Evolutionary conservation across 2,888 invertebrate genomes (phyloP), one percentile per base, ranked within the genome.

Genomic region (Tuta absoluta): DNA sequence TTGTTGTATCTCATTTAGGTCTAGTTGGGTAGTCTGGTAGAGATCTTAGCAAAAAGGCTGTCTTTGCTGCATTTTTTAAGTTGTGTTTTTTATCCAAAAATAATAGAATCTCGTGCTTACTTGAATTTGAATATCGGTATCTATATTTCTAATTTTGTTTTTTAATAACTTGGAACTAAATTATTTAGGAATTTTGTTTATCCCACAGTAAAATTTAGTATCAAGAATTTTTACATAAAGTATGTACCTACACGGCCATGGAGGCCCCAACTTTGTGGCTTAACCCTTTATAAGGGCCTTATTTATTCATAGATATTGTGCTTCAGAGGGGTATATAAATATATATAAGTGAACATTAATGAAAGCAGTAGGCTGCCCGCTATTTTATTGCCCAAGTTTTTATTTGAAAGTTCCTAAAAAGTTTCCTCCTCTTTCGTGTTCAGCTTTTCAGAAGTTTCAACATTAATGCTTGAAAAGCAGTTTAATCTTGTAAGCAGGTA

Each of bases 251-350:
- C 4, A 17, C n/a, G 45, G 41, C 5, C 41, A 8, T 41, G 41
- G 2, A 3, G 41, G 41, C 14, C n/a, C 41, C 11, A 41, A 41
- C 41, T 41, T 41, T 41, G 41, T n/a, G n/a, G 41, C 41, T 41
- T n/a, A 41, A 41, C 41, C 45, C 5, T 45, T 45, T 8, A 45
- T 45, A 45, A 45, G 45, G 45, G 17, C 45, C 3, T 45, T 45
- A 45, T n/a, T 3, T 45, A 45, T 45, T 45, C 45, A 45, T 45
- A 45, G 45, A 45, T 17, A 45, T 45, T 45, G 45, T 45, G n/a
- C 45, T 45, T 45, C 11, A 17, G n/a, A 45, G 4, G 17, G 17
- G n/a, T n/a, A n/a, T 45, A n/a, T 45, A 45, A n/a, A n/a, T 45
- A 45, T 14, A 41, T 4, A 45, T 14, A 41, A 0, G 45, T 17